Base-by-base conservation (phyloP, 2,113 vertebrate genomes). In the Petaurus breviceps region DNA sequence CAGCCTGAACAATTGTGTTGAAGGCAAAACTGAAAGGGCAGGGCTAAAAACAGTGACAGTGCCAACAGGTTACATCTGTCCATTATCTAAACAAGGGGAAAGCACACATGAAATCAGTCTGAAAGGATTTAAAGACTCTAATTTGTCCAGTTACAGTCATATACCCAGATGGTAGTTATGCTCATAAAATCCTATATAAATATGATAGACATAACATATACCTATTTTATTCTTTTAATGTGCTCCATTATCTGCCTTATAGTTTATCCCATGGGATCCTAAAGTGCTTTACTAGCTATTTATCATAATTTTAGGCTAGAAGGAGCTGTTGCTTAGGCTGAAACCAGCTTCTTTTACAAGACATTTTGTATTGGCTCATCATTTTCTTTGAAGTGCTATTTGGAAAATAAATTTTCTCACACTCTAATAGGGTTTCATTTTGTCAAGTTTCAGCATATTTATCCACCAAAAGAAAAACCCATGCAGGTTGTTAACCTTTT, bases 21-120 rank as follows among this genome's bases (percentile, higher is more conserved):
- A 54, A 28, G 47, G 53, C 46, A 93, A 91, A 89, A 8, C 28
- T 52, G 49, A 91, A 93, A 77, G 24, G 53, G 43, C 1, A 28
- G 43, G 24, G 22, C 52, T 84, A 53, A 90, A 91, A 46, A 6
- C 90, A 90, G 57, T 5, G 6, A n/a, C 19, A 61, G 51, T 23
- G 26, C 0, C 0, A 1, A 2, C 0, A 12, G 31, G 49, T 26
- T 49, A 0, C 2, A 26, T 91, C 53, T 95, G 26, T 2, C 49
- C 2, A 49, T 84, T 37, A 31, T 16, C 31, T 0, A 55, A 46
- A 49, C 26, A n/a, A 0, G 3, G 89, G 24, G 77, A 11, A 16
- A 26, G 22, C 10, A 8, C 6, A 16, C 10, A 2, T 8, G 92
- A 22, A 0, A 2, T 8, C 31, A 8, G 3, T 0, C 3, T 28